These are phyloP conservation scores for Linnaemya vulpina DNA, from an alignment of 2,888 invertebrate genomes.

Conservation along the genomic window DNA sequence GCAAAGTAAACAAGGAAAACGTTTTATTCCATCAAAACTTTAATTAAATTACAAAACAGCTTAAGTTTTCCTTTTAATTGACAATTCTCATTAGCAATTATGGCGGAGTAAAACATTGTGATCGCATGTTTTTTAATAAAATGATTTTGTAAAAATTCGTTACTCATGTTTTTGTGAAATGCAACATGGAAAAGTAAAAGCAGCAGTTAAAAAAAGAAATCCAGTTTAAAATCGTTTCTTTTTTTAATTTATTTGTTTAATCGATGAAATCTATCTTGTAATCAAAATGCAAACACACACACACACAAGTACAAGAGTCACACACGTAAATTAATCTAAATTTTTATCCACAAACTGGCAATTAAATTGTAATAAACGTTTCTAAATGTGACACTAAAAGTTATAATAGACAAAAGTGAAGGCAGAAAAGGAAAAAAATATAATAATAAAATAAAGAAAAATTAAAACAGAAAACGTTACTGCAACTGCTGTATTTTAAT, in stretches of 20 bases:
- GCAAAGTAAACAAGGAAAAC: constrained; percentile 2
- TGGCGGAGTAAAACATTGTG: neutral
- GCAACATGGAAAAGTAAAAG: neutral
- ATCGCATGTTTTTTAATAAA: neutral
- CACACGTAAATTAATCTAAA: constrained; percentile 38
- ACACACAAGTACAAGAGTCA: too few relatives aligned
- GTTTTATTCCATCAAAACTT: constrained; percentile 28
- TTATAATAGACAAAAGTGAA: constrained; percentile 37
- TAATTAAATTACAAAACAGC: constrained; percentile 26
- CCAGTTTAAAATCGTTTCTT: constrained; percentile 6
- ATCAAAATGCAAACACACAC: constrained; percentile 25
- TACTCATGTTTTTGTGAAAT: neutral
- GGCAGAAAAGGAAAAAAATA: too few relatives aligned
- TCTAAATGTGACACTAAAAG: constrained; percentile 68
- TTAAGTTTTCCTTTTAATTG: constrained; percentile 14
- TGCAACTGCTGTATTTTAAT: constrained; percentile 31
- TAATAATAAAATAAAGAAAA: constrained; percentile 17
- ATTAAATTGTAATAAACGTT: constrained; percentile 70
- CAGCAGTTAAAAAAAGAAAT: neutral
- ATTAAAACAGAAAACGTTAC: constrained; percentile 30
- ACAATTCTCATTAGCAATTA: neutral
- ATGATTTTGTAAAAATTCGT: neutral
- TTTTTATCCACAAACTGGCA: constrained; percentile 62
- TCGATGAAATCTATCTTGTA: constrained; percentile 57
- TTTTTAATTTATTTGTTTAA: constrained; percentile 24